Evolutionary conservation across 2,888 invertebrate genomes (phyloP).

Genomic region (Myopa tessellatipennis): DNA sequence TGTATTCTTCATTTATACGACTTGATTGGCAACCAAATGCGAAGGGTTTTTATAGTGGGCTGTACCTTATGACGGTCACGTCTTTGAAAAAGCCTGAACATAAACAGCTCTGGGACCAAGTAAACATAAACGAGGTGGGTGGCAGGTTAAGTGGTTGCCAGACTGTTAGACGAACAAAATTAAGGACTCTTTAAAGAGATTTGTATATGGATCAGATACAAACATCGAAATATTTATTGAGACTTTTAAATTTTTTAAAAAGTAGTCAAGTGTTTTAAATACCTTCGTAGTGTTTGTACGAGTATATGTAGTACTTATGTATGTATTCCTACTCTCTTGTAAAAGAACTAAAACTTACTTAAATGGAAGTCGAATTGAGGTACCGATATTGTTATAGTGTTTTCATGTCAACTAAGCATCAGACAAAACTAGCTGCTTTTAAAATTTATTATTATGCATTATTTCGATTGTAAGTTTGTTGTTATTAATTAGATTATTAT

Average conservation of each 20-base stretch:
- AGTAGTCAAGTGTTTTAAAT: neutral
- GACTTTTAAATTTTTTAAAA: neutral
- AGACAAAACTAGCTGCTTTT: no score
- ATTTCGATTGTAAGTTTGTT: no score
- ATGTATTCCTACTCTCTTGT: no score
- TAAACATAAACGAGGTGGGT: neutral
- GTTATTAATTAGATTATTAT: no score
- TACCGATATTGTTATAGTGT: no score
- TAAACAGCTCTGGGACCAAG: neutral
- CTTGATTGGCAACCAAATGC: neutral
- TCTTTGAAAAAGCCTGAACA: neutral
- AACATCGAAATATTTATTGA: neutral
- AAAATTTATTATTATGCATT: no score
- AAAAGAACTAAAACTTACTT: no score
- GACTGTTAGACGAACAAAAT: neutral
- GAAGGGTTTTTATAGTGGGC: neutral
- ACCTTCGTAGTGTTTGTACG: neutral
- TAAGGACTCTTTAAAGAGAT: neutral
- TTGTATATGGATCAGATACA: neutral
- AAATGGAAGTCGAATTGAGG: no score
- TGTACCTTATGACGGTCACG: no score
- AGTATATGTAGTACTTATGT: no score
- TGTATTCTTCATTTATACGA: neutral
- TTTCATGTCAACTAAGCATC: no score
- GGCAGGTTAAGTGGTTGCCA: neutral